These are phyloP conservation scores for Spea multiplicata DNA, from an alignment of 2,113 vertebrate genomes.

Conservation along the genomic window DNA sequence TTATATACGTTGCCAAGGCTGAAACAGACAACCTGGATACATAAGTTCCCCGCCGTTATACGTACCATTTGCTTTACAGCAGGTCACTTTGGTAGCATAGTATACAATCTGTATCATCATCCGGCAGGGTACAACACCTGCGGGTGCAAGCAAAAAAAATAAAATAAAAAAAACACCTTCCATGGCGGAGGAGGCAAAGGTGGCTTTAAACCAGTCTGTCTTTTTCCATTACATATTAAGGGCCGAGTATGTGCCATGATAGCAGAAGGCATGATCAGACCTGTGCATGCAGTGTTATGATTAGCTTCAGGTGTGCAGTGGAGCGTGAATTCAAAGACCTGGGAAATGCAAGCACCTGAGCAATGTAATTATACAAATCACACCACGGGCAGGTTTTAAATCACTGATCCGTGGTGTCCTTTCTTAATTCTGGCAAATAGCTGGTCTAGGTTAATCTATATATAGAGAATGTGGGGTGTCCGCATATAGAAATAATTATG, in stretches of 20 bases:
- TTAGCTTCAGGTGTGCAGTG: slow-evolving; percentile 34
- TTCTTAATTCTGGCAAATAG: background rate
- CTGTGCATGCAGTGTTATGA: slow-evolving; percentile 32
- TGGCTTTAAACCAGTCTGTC: slow-evolving; percentile 31
- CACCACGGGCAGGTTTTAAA: background rate
- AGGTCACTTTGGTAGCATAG: slow-evolving; percentile 14
- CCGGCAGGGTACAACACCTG: slow-evolving; percentile 13
- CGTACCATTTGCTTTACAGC: slow-evolving; percentile 10
- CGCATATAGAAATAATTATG: too few relatives aligned
- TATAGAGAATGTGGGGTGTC: too few relatives aligned
- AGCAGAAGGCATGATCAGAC: slow-evolving; percentile 32
- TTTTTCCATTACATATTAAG: slow-evolving; percentile 21
- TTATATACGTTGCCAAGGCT: too few relatives aligned
- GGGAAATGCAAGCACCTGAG: slow-evolving; percentile 37
- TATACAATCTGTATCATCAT: background rate
- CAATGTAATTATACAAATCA: slow-evolving; percentile 44
- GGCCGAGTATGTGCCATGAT: slow-evolving; percentile 29
- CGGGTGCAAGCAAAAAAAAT: slow-evolving; percentile 19
- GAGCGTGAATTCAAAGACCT: slow-evolving; percentile 31
- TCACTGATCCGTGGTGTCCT: background rate
- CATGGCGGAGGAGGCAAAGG: background rate
- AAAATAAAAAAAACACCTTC: background rate
- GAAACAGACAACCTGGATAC: background rate
- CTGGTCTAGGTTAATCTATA: too few relatives aligned
- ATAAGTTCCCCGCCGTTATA: background rate